Percentiles rank a stretch among this genome's conserved stretches.
Conservation (phyloP, 2,888 invertebrate species). For the Chrysolina haemoptera region DNA sequence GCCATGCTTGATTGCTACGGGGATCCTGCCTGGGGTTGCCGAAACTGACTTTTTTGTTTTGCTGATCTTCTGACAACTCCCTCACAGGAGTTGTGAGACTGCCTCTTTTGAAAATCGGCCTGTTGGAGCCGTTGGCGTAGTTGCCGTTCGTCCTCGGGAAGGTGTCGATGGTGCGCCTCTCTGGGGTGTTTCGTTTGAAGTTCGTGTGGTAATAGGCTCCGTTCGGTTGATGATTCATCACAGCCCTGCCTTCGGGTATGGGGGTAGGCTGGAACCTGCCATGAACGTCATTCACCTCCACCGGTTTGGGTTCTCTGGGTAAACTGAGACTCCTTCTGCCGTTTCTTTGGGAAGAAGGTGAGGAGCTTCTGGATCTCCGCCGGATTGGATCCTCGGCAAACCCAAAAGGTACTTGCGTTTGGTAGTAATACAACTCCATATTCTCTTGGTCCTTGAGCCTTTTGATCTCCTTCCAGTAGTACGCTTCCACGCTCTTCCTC, state of each 20-base stretch:
- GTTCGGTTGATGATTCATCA: constrained; percentile 45
- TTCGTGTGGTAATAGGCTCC: constrained; percentile 44
- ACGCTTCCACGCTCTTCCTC: constrained; percentile 76
- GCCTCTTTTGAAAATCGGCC: constrained; percentile 73
- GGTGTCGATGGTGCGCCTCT: constrained; percentile 57
- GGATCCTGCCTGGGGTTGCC: constrained; percentile 55
- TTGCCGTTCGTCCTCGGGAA: constrained; percentile 42
- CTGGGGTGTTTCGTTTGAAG: constrained; percentile 57
- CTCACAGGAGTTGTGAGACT: constrained; percentile 67
- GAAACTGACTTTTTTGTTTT: constrained; percentile 72
- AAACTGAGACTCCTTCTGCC: constrained; percentile 69
- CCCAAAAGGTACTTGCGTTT: constrained; percentile 60
- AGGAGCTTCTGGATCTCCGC: constrained; percentile 69
- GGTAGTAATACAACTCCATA: constrained; percentile 67
- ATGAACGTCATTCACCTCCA: constrained; percentile 33
- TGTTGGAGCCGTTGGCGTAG: constrained; percentile 53
- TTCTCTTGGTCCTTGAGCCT: constrained; percentile 78
- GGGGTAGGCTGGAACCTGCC: constrained; percentile 39
- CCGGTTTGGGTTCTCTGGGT: constrained; percentile 57
- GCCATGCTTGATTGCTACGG: constrained; percentile 64
- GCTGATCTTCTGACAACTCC: constrained; percentile 63
- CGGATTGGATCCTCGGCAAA: constrained; percentile 64
- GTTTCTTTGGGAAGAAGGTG: constrained; percentile 67
- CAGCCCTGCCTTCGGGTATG: constrained; percentile 55
- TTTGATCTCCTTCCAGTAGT: constrained; percentile 80